Base-by-base conservation (phyloP, 1,140 invertebrate species). In the Euura saliciscinereae region DNA sequence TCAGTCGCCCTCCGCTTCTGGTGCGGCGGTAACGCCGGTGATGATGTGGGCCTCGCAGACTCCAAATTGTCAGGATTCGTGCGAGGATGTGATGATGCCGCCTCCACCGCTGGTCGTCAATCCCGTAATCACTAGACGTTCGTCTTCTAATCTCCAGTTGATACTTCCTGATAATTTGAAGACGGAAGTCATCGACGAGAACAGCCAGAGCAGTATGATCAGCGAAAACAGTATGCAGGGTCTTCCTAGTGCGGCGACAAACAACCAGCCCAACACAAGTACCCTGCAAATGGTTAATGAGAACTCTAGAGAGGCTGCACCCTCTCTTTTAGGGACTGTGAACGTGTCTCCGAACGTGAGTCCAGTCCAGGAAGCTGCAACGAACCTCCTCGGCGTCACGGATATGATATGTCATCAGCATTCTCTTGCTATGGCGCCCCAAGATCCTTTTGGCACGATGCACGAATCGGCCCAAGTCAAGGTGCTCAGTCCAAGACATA, bases 181-280 rank as follows among this genome's bases (percentile, higher is more conserved):
- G 80, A 92, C 92, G 59, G 93, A 94, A 83, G 85, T 91, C 2
- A 80, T 91, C 2, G 93, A 94, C 78, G 93, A 94, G 73, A 91
- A 89, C 73, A 93, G 91, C 75, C 91, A 93, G 69, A 89, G 88
- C 72, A 90, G 89, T 66, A 83, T 91, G 44, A 80, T 90, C 42
- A 87, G 87, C 72, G 88, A 90, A 4, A 89, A 86, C 71, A 87
- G 85, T 44, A 85, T 87, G 77, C 84, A 87, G 44, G 80, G 82
- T 71, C 80, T 84, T 71, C 73, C 82, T 45, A 83, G 75, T 7
- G 73, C 83, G 3, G 78, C 78, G 2, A 71, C 73, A 28, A 45
- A 75, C 10, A 73, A 76, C 4, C 72, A 77, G 44, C 43, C 75
- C 2, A 78, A 73, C 0, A 69, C 83, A 4, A 84, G 83, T 74